These are phyloP conservation scores for Atrichornis clamosus DNA, from an alignment of 2,113 vertebrate species.

Conservation along the genomic window DNA sequence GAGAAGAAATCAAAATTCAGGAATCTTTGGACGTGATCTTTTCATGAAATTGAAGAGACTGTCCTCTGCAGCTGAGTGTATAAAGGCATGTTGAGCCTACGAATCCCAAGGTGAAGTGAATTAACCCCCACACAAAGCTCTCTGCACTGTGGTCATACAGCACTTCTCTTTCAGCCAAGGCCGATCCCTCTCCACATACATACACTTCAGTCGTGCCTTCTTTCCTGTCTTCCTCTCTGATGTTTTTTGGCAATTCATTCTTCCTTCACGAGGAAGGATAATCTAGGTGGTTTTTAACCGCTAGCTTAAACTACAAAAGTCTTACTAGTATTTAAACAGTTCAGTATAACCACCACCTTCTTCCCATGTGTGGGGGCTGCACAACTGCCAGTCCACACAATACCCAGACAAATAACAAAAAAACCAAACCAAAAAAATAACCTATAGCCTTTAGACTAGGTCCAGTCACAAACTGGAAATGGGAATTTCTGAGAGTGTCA, in stretches of 20 bases:
- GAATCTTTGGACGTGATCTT: not conserved
- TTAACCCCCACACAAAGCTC: not conserved
- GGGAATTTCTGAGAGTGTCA: not conserved
- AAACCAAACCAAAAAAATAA: not conserved
- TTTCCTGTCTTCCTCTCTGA: not conserved
- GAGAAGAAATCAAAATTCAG: not conserved
- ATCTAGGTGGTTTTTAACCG: not conserved
- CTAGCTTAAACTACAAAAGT: not conserved
- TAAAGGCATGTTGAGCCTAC: fast-evolving
- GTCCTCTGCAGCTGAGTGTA: not conserved
- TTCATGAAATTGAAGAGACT: not conserved
- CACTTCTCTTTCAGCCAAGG: not conserved
- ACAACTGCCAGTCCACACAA: not conserved
- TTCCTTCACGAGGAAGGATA: not conserved
- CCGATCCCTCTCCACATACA: not conserved
- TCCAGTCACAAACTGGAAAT: not conserved
- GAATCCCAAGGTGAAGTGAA: not conserved
- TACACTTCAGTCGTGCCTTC: not conserved
- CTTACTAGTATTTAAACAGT: not conserved
- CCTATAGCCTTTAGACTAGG: not conserved
- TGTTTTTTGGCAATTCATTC: not conserved
- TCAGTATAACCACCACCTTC: not conserved
- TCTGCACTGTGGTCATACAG: not conserved
- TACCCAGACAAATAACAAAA: not conserved
- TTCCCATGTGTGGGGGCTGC: not conserved